Evolutionary conservation across 2,797 vertebrate species (phyloP).

Genomic region (Sternarchorhynchus goeldii): DNA sequence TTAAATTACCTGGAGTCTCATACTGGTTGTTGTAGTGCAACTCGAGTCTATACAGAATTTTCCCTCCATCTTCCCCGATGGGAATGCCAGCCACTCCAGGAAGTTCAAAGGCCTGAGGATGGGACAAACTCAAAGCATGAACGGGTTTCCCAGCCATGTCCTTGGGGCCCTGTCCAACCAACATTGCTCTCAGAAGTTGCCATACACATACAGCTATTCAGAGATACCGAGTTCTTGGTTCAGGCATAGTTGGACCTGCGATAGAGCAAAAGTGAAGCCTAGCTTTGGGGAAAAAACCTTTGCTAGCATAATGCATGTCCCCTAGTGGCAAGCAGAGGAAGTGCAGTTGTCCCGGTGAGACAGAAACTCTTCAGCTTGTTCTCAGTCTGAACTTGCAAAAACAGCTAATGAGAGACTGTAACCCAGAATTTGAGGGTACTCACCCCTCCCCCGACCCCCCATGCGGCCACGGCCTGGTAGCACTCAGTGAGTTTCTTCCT

Average conservation of each 20-base stretch:
- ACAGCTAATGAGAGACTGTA: not conserved
- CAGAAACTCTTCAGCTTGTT: no score
- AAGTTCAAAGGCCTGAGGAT: slow-evolving; percentile 62
- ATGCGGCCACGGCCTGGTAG: slow-evolving; percentile 59
- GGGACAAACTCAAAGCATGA: not conserved
- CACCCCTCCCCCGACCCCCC: slow-evolving; percentile 73
- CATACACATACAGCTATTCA: no score
- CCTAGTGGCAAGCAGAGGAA: no score
- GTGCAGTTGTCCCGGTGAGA: no score
- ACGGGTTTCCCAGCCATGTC: not conserved
- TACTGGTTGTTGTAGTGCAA: slow-evolving; percentile 73
- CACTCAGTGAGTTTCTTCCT: slow-evolving; percentile 9
- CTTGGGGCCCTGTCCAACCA: no score
- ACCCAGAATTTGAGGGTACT: slow-evolving; percentile 39
- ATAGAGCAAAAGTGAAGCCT: no score
- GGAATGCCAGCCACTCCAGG: slow-evolving; percentile 68
- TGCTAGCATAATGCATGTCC: no score
- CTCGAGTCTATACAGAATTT: slow-evolving; percentile 66
- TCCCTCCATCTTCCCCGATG: slow-evolving; percentile 57
- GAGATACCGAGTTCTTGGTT: no score
- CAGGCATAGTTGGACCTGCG: no score
- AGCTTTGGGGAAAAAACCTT: no score
- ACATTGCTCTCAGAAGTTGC: no score
- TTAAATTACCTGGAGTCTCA: slow-evolving; percentile 56
- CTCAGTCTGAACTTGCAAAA: no score